Conservation (phyloP, 1,140 invertebrate species). For the Calephelis virginiensis region DNA sequence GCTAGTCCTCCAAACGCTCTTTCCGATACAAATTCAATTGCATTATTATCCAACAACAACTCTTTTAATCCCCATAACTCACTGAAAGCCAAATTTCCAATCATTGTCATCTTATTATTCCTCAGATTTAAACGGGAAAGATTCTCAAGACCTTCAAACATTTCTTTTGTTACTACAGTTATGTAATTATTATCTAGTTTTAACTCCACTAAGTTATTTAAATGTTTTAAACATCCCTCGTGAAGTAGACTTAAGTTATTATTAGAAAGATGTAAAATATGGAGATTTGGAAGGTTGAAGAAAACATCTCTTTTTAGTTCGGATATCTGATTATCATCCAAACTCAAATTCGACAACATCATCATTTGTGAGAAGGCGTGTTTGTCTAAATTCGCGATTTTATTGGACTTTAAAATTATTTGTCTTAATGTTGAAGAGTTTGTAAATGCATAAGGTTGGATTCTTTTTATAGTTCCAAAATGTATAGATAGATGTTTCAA, state of each 20-base stretch:
- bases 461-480: constrained; percentile 83
- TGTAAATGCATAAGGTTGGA: constrained; percentile 84
- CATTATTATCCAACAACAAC: constrained; percentile 86
- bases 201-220: constrained; percentile 83
- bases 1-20: constrained; percentile 85
- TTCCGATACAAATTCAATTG: constrained; percentile 81
- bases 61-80: constrained; percentile 85
- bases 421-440: constrained; percentile 84
- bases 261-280: constrained; percentile 82
- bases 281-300: constrained; percentile 83
- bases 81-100: constrained; percentile 86
- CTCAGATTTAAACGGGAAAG: constrained; percentile 83
- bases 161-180: constrained; percentile 83
- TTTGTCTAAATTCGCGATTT: constrained; percentile 81
- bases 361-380: constrained; percentile 85
- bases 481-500: constrained; percentile 83
- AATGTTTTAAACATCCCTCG: constrained; percentile 85
- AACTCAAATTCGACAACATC: constrained; percentile 81
- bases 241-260: constrained; percentile 87
- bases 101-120: constrained; percentile 84
- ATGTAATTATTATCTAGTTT: constrained; percentile 85
- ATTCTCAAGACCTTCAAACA: constrained; percentile 84
- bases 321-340: constrained; percentile 85
- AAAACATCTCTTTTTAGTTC: constrained; percentile 86
- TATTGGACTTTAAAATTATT: constrained; percentile 84